Base-by-base conservation (phyloP, 2,888 invertebrate species). In the Ophion slaviceki region DNA sequence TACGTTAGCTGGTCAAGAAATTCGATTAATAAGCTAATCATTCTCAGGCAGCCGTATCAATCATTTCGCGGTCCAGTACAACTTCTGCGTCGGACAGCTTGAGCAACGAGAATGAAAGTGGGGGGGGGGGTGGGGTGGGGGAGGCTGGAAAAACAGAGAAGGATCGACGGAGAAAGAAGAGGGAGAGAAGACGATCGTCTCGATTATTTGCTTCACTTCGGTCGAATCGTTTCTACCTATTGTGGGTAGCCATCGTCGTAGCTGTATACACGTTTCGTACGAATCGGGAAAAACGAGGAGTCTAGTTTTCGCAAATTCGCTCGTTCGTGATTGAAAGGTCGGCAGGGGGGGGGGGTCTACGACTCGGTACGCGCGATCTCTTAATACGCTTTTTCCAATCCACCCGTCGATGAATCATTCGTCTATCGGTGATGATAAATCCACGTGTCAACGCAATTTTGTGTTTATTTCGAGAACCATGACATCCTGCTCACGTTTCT, bases 1-100 rank as follows among this genome's bases (percentile, higher is more conserved):
- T 84, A 86, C 86, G 84, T 85, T 80, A 68, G 84, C 74, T 86
- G 90, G 90, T 91, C 91, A 91, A 91, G 89, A 89, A 89, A 89
- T 89, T 86, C 91, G 91, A 92, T 92, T 92, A 92, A 92, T 92
- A 92, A 90, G 90, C 90, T 91, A 91, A 92, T 92, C 91, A 91
- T 90, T 87, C 88, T 89, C 92, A 91, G 92, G 88, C 89, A 87
- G 84, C 87, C 88, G 88, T 90, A 92, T 92, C 91, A 91, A 92
- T 92, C 92, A 92, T 92, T 90, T 89, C 87, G 87, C 90, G 88
- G 88, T 86, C 87, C 86, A 76, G 89, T 85, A 88, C 87, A 88
- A 84, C 80, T 87, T 87, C 91, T 92, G 92, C 84, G 80, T 84
- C 86, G 87, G 92, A 92, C 92, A 92, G 92, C 87, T 89, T 89